Evolutionary conservation across 2,888 invertebrate species (phyloP).

Genomic region (Drosophila flavopinicola): DNA sequence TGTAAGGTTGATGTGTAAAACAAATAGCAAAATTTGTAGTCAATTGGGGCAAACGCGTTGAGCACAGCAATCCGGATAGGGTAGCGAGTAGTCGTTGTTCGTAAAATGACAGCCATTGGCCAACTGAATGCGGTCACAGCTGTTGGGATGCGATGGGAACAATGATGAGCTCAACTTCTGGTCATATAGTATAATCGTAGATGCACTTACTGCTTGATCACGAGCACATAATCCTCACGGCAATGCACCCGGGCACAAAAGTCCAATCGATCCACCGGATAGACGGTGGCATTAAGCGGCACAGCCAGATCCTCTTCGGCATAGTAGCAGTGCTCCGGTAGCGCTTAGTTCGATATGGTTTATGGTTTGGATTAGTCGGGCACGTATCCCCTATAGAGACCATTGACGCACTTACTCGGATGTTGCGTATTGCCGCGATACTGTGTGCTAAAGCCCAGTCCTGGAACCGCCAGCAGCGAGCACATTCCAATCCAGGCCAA

Average conservation of each 20-base stretch:
- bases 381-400: background rate
- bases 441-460: conserved; percentile 52
- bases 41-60: conserved; percentile 31
- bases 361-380: background rate
- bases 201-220: conserved; percentile 72
- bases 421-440: conserved; percentile 71
- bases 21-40: too few relatives aligned
- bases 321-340: conserved; percentile 63
- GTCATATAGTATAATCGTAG: background rate
- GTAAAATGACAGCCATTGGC: conserved; percentile 51
- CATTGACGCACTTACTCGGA: conserved; percentile 47
- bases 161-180: background rate
- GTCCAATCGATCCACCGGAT: conserved; percentile 53
- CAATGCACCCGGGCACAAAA: conserved; percentile 67
- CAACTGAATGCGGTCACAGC: conserved; percentile 65
- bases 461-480: background rate
- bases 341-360: conserved; percentile 20
- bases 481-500: conserved; percentile 2
- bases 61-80: conserved; percentile 70
- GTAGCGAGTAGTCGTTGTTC: conserved; percentile 55
- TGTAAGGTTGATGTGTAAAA: too few relatives aligned
- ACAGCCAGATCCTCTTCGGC: conserved; percentile 67
- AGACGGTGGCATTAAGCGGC: conserved; percentile 53
- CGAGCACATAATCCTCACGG: conserved; percentile 72
- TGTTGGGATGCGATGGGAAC: conserved; percentile 8